phyloP scores from a whole-genome alignment of 2,888 invertebrate species.

The Leucophora obtusa region DNA sequence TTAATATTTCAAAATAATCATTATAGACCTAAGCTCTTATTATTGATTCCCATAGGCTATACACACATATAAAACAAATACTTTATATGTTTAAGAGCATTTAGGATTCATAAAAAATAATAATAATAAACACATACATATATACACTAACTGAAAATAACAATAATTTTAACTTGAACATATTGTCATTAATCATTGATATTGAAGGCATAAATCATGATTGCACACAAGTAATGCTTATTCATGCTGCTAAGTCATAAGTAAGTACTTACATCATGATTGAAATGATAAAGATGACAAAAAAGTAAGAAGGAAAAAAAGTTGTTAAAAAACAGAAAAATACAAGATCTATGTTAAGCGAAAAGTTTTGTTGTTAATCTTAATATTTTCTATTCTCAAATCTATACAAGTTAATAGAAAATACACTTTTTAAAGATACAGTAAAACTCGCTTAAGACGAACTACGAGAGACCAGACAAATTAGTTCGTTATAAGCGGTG shows the following conservation, averaged over 20 bases:
- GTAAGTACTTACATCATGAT: constrained; percentile 30
- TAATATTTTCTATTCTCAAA: background rate
- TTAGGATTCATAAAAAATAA: constrained; percentile 1
- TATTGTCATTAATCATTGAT: constrained; percentile 60
- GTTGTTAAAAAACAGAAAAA: constrained; percentile 19
- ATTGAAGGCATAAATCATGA: constrained; percentile 60
- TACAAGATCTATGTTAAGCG: constrained; percentile 5
- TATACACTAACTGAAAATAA: background rate
- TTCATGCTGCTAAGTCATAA: constrained; percentile 50
- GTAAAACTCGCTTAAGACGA: too few relatives aligned
- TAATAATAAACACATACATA: background rate
- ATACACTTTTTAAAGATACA: background rate
- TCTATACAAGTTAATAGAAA: background rate
- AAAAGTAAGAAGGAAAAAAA: background rate
- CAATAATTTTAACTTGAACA: background rate
- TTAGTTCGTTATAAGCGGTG: too few relatives aligned
- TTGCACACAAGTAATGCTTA: constrained; percentile 35
- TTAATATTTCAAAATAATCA: too few relatives aligned
- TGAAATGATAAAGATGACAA: constrained; percentile 47
- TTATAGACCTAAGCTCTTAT: too few relatives aligned
- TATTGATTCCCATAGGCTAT: too few relatives aligned
- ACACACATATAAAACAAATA: background rate
- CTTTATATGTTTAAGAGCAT: constrained; percentile 8
- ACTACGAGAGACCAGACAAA: too few relatives aligned
- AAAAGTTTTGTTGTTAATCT: background rate